phyloP scores from a whole-genome alignment of 1,140 invertebrate genomes.

The Leptinotarsa undecemlineata region DNA sequence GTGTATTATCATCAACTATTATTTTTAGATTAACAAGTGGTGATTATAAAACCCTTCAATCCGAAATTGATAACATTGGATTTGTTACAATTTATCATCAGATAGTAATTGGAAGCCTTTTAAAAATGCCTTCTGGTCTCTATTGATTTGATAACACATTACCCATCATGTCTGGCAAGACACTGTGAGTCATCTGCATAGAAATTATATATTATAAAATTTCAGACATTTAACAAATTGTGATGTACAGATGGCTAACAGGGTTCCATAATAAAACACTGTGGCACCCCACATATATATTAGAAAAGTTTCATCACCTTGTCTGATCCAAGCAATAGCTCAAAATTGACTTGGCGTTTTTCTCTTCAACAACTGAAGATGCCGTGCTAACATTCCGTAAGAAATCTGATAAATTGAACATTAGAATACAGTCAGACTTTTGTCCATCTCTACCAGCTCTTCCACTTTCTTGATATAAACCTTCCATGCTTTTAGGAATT shows the following conservation, averaged over 20 bases:
- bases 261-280: neutral
- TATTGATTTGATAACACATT: too few species aligned
- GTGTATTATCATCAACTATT: too few species aligned
- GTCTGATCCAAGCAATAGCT: slow-evolving; percentile 45
- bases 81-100: too few species aligned
- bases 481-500: slow-evolving; percentile 94
- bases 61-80: too few species aligned
- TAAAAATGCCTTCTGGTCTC: too few species aligned
- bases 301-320: slow-evolving; percentile 25
- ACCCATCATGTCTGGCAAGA: too few species aligned
- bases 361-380: slow-evolving; percentile 44
- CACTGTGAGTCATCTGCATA: too few species aligned
- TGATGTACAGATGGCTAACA: neutral
- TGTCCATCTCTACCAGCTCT: slow-evolving; percentile 91
- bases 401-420: slow-evolving; percentile 49
- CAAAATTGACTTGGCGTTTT: slow-evolving; percentile 38
- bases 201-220: neutral
- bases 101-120: too few species aligned
- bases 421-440: slow-evolving; percentile 72
- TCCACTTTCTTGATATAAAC: slow-evolving; percentile 98
- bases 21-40: too few species aligned
- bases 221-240: too few species aligned
- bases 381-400: slow-evolving; percentile 43
- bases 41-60: too few species aligned
- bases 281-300: too few species aligned